These are phyloP conservation scores for Plutella xylostella DNA, from an alignment of 2,888 invertebrate genomes.

Conservation along the genomic window DNA sequence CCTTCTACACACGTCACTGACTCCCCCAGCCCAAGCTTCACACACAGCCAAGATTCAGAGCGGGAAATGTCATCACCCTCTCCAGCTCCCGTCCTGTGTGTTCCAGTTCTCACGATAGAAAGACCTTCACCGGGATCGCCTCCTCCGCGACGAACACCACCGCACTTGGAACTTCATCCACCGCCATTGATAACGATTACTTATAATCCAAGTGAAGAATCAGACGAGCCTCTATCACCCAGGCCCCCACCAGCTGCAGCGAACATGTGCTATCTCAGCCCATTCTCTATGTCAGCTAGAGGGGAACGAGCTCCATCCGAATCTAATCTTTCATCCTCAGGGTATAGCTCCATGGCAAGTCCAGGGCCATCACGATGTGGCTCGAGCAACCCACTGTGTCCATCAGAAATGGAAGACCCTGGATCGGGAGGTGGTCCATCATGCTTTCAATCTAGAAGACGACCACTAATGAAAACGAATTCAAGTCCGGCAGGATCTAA, in stretches of 20 bases:
- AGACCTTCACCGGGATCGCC: conserved; percentile 77
- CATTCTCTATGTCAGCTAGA: conserved; percentile 79
- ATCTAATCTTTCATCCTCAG: conserved; percentile 86
- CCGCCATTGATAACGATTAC: conserved; percentile 82
- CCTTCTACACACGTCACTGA: conserved; percentile 59
- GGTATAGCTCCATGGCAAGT: conserved; percentile 88
- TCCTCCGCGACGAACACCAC: conserved; percentile 71
- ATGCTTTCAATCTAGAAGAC: conserved; percentile 68
- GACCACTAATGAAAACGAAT: conserved; percentile 73
- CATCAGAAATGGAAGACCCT: conserved; percentile 80
- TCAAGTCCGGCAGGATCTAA: conserved; percentile 57
- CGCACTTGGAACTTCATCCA: conserved; percentile 74
- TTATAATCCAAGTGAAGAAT: conserved; percentile 82
- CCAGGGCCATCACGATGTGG: conserved; percentile 86
- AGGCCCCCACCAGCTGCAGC: conserved; percentile 65
- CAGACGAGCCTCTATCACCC: conserved; percentile 78
- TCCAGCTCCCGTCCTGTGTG: conserved; percentile 62
- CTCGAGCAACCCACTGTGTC: conserved; percentile 83
- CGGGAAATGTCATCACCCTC: conserved; percentile 53
- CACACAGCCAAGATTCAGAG: conserved; percentile 60
- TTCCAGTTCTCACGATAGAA: conserved; percentile 75
- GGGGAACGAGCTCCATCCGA: conserved; percentile 84
- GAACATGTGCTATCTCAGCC: conserved; percentile 81
- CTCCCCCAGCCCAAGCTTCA: conserved; percentile 56
- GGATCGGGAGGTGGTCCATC: conserved; percentile 70